phyloP scores from a whole-genome alignment of 2,113 vertebrate species.

The Archilochus colubris region DNA sequence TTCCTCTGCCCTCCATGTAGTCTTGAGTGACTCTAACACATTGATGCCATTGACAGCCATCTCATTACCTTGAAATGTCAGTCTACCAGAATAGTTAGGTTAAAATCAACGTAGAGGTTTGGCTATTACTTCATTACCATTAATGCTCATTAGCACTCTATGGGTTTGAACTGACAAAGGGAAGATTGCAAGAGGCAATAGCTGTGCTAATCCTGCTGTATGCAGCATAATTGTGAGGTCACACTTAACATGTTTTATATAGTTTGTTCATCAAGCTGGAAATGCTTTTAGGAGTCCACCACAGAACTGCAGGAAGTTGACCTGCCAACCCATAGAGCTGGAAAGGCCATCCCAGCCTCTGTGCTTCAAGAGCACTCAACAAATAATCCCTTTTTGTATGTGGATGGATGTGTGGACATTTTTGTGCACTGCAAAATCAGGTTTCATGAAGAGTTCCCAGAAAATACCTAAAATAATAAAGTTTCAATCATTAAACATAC shows the following conservation, averaged over 20 bases:
- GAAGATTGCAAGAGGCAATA: neutral
- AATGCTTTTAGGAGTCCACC: neutral
- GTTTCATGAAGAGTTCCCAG: neutral
- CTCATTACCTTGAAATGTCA: neutral
- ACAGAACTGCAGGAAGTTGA: neutral
- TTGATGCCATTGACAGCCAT: neutral
- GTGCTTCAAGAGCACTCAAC: neutral
- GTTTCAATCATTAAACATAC: neutral
- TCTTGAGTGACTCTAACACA: neutral
- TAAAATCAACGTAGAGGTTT: neutral
- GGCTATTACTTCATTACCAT: neutral
- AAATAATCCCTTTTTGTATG: neutral
- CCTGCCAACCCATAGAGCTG: neutral
- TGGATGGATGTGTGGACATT: neutral
- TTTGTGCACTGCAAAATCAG: neutral
- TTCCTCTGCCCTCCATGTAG: neutral
- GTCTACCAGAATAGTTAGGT: neutral
- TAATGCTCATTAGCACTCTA: neutral
- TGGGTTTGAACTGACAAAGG: neutral
- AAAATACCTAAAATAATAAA: neutral
- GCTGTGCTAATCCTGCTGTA: neutral
- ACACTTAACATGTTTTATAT: neutral
- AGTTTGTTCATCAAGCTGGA: neutral
- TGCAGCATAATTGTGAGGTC: neutral
- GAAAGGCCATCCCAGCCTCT: conserved; percentile 21